Evolutionary conservation across 2,888 invertebrate species (phyloP), one percentile per base, ranked within the genome.

Genomic region (Megamerina dolium): DNA sequence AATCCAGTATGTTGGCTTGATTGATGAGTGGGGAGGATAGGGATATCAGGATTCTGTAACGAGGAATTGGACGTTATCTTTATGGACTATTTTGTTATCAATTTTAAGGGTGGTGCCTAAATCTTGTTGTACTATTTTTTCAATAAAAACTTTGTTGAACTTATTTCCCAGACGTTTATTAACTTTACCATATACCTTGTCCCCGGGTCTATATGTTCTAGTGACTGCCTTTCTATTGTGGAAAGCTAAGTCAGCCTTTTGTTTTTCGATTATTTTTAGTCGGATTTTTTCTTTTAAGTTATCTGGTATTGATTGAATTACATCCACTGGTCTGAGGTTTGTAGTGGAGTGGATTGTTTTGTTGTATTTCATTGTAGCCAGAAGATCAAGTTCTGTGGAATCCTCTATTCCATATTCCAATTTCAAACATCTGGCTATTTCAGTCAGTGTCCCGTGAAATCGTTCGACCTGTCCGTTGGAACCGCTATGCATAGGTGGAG

Each of bases 401-500:
- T 41, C 37, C 3, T 41, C 37, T 5, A 41, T 30, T 14, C 31
- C 26, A 10, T 18, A 31, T 32, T 46, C 41, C 16, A 48, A 8
- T 38, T 50, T 51, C 6, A 50, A 26, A 29, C 45, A 49, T 37
- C 47, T 39, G 17, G 49, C 50, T 14, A 51, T 55, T 41, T 52
- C 46, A 5, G 39, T 3, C 9, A 54, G 43, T 13, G 50, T 54
- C 23, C 51, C 52, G 21, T 53, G 46, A 19, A 54, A 37, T 8
- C 46, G 33, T 13, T 54, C 49, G 9, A 53, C 52, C 16, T 55
- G 46, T 1, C 50, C 49, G 20, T 52, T 54, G n/a, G 51, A 52
- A 3, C 34, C 36, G 18, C 38, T 43, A 5, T 43, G 35, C 2
- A 43, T 33, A 14, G 38, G 34, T 10, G 34, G 38, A 2, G 38